Evolutionary conservation across 2,797 vertebrate genomes (phyloP).

Genomic region (Pempheris klunzingeri): DNA sequence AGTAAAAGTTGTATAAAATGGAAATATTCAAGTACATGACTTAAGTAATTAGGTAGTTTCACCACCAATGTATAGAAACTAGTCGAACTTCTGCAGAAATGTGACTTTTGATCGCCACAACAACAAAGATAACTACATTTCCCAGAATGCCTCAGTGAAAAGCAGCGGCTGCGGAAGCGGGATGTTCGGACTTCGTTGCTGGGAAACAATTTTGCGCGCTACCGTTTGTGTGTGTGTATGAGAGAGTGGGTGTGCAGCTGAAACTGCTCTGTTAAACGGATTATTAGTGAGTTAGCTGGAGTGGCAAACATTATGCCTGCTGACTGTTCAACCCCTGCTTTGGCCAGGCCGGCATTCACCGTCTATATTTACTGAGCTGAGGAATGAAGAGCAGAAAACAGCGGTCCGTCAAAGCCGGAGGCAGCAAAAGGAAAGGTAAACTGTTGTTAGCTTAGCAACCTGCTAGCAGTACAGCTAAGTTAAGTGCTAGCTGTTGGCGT

Average conservation of each 20-base stretch:
- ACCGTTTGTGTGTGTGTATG: neutral
- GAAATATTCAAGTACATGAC: neutral
- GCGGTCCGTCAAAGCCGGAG: slow-evolving; percentile 68
- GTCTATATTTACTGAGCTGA: slow-evolving; percentile 31
- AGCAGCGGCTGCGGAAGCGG: slow-evolving; percentile 72
- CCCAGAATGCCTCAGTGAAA: slow-evolving; percentile 66
- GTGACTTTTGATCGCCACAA: neutral
- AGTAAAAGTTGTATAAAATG: too few relatives aligned
- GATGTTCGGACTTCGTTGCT: slow-evolving; percentile 65
- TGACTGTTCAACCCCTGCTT: neutral
- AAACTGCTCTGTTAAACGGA: slow-evolving; percentile 36
- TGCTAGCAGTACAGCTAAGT: slow-evolving; percentile 51
- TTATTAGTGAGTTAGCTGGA: slow-evolving; percentile 19
- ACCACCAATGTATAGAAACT: neutral
- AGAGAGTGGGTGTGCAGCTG: neutral
- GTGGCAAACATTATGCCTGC: slow-evolving; percentile 47
- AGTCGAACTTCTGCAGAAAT: neutral
- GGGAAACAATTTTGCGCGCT: slow-evolving; percentile 65
- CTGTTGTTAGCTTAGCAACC: slow-evolving; percentile 42
- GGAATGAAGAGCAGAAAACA: slow-evolving; percentile 83
- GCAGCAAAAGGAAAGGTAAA: slow-evolving; percentile 81
- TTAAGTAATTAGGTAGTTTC: neutral
- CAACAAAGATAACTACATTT: slow-evolving; percentile 59
- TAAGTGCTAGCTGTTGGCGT: slow-evolving; percentile 24
- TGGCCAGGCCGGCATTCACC: neutral